Percentiles rank a stretch among this genome's conserved stretches.
These are phyloP conservation scores for Ormyrus pomaceus DNA, from an alignment of 2,888 invertebrate genomes.

Conservation along the genomic window DNA sequence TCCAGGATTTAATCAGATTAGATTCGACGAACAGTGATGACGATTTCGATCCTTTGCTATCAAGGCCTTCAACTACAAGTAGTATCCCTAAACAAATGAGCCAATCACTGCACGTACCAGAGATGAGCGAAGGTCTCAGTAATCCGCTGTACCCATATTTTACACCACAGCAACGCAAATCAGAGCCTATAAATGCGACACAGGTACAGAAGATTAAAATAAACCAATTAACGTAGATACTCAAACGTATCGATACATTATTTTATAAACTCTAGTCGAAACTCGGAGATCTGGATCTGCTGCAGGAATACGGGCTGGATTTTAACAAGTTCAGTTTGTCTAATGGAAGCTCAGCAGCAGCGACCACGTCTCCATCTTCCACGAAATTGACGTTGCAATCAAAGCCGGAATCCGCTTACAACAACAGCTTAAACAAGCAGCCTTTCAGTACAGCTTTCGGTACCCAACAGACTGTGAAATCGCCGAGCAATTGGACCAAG, in stretches of 20 bases:
- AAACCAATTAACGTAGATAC: neutral
- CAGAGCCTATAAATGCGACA: slow-evolving; percentile 24
- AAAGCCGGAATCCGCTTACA: slow-evolving; percentile 55
- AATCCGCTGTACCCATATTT: slow-evolving; percentile 78
- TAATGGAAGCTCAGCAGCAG: slow-evolving; percentile 63
- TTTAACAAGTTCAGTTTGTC: slow-evolving; percentile 78
- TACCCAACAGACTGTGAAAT: slow-evolving; percentile 74
- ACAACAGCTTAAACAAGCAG: slow-evolving; percentile 60
- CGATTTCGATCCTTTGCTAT: slow-evolving; percentile 82
- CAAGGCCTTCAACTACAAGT: slow-evolving; percentile 66
- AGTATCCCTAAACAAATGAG: slow-evolving; percentile 72
- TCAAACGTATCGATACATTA: slow-evolving; percentile 51
- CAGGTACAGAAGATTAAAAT: slow-evolving; percentile 29
- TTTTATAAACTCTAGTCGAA: slow-evolving; percentile 43
- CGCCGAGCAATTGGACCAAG: slow-evolving; percentile 80
- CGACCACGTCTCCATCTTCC: slow-evolving; percentile 36
- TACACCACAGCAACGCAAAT: slow-evolving; percentile 70
- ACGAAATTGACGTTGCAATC: slow-evolving; percentile 22
- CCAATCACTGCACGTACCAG: slow-evolving; percentile 70
- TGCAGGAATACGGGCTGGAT: slow-evolving; percentile 86
- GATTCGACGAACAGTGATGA: slow-evolving; percentile 82
- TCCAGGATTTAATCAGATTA: slow-evolving; percentile 81
- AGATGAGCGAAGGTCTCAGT: slow-evolving; percentile 72
- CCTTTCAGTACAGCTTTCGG: slow-evolving; percentile 70
- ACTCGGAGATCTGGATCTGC: slow-evolving; percentile 80